Percentiles rank a stretch among this genome's conserved stretches.
phyloP scores from a whole-genome alignment of 2,888 invertebrate species.

The Chrysopilus asiliformis region DNA sequence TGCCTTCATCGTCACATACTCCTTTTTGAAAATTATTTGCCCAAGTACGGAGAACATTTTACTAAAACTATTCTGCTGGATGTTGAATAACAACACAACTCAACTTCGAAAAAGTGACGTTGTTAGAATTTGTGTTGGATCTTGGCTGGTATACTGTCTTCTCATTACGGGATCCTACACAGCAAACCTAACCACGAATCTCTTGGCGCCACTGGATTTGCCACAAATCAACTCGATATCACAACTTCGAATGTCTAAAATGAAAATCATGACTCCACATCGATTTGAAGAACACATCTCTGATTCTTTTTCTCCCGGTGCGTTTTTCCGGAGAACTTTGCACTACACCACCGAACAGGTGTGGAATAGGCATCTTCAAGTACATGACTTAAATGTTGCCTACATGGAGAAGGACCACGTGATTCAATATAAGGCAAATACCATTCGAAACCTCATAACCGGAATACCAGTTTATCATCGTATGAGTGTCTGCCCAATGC shows the following conservation, averaged over 20 bases:
- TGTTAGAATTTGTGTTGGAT: constrained; percentile 23
- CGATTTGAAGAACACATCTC: no score
- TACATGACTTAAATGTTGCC: constrained; percentile 37
- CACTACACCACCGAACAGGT: no score
- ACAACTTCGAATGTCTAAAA: no score
- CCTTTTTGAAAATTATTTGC: not conserved
- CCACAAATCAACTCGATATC: constrained; percentile 27
- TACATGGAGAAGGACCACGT: constrained; percentile 39
- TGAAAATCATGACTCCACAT: no score
- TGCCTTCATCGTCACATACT: not conserved
- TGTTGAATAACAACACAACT: no score
- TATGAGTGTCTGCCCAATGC: constrained; percentile 41
- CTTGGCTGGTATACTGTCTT: constrained; percentile 29
- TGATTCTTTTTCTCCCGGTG: no score
- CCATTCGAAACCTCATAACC: constrained; percentile 21
- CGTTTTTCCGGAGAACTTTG: no score
- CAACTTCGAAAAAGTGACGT: constrained; percentile 6
- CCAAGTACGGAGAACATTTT: not conserved
- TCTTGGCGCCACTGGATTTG: constrained; percentile 25
- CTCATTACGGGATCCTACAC: constrained; percentile 29
- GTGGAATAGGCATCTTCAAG: no score
- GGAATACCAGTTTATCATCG: constrained; percentile 40
- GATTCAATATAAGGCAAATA: constrained; percentile 21
- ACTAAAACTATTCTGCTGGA: not conserved
- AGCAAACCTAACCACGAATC: constrained; percentile 30